Conservation (phyloP, 2,888 invertebrate species). For the Caenorhabditis virilis region DNA sequence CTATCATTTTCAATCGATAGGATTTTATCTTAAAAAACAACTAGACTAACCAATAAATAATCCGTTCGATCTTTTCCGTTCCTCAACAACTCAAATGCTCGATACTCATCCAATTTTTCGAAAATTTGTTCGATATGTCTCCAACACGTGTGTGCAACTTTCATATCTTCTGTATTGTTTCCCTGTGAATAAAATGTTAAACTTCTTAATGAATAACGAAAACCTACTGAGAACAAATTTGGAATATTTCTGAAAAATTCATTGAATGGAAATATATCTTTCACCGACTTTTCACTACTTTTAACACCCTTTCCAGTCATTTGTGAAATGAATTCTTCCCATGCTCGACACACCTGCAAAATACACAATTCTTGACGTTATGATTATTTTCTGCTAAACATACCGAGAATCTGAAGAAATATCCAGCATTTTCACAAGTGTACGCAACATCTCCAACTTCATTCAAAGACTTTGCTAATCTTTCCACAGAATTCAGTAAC, state of each 20-base stretch:
- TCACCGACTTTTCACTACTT: slow-evolving; percentile 72
- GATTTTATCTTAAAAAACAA: too few relatives aligned
- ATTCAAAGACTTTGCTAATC: slow-evolving; percentile 83
- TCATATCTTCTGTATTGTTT: slow-evolving; percentile 49
- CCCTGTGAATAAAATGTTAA: slow-evolving; percentile 34
- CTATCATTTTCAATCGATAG: too few relatives aligned
- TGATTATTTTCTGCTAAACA: neutral
- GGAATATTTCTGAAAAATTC: slow-evolving; percentile 91
- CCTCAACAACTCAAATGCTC: slow-evolving; percentile 93
- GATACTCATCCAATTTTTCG: slow-evolving; percentile 93
- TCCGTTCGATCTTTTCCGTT: slow-evolving; percentile 94
- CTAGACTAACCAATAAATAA: slow-evolving; percentile 82
- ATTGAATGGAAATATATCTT: slow-evolving; percentile 87
- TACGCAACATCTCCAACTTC: slow-evolving; percentile 88
- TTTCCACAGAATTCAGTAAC: slow-evolving; percentile 80
- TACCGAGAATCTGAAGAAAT: slow-evolving; percentile 90
- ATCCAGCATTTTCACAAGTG: slow-evolving; percentile 96
- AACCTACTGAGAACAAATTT: slow-evolving; percentile 81
- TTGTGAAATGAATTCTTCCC: slow-evolving; percentile 83
- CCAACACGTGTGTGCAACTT: slow-evolving; percentile 84
- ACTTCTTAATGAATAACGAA: neutral
- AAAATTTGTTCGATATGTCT: slow-evolving; percentile 92
- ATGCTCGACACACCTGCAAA: slow-evolving; percentile 70
- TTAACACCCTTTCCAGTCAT: slow-evolving; percentile 68
- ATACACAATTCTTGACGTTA: neutral